Evolutionary conservation across 2,888 invertebrate genomes (phyloP).

Genomic region (Dynastes grantii): DNA sequence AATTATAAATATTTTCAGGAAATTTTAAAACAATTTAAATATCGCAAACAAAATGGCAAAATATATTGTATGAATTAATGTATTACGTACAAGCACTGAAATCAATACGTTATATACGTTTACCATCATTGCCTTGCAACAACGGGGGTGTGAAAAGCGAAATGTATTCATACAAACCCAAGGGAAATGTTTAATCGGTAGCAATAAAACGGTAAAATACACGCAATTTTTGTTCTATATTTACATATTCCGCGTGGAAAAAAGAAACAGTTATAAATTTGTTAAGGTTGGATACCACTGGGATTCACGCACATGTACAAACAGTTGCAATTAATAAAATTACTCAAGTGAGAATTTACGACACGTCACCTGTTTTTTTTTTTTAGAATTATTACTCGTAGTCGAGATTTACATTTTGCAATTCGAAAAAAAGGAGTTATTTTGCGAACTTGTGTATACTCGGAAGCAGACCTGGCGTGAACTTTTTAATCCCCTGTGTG

Average conservation of each 20-base stretch:
- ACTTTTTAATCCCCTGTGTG: slow-evolving; percentile 23
- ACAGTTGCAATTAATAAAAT: slow-evolving; percentile 23
- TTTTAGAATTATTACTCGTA: slow-evolving; percentile 1
- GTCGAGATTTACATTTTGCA: slow-evolving; percentile 14
- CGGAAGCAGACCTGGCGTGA: slow-evolving; percentile 28
- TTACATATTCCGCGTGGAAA: not conserved
- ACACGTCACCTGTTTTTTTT: slow-evolving; percentile 8
- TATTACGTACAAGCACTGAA: too few species aligned
- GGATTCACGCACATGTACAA: not conserved
- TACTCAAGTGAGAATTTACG: slow-evolving; percentile 1
- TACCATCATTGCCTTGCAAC: too few species aligned
- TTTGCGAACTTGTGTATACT: slow-evolving; percentile 14
- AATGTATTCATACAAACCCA: not conserved
- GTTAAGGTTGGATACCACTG: not conserved
- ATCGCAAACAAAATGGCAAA: too few species aligned
- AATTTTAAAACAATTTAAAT: too few species aligned
- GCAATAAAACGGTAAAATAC: not conserved
- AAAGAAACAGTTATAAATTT: not conserved
- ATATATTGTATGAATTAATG: too few species aligned
- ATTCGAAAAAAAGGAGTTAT: slow-evolving; percentile 8
- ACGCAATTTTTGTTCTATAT: not conserved
- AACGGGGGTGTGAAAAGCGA: too few species aligned
- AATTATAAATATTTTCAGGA: too few species aligned
- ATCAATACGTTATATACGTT: too few species aligned
- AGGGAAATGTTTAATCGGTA: not conserved